Evolutionary conservation across 2,888 invertebrate species (phyloP), one percentile per base, ranked within the genome.

Genomic region (Hylaea fasciaria): DNA sequence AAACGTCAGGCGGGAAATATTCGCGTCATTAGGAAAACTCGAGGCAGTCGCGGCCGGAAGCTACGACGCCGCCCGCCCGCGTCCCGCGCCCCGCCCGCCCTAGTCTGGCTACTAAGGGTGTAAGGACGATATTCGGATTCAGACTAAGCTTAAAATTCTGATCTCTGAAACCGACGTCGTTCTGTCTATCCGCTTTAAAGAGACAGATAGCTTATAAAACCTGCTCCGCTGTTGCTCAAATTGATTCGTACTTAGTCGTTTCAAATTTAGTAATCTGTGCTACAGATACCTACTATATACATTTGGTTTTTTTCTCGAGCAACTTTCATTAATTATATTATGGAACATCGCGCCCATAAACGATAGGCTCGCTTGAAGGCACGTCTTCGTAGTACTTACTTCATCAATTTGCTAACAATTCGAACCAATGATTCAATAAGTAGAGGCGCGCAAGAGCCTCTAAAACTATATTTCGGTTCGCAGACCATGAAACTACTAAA

Each of bases 1-100:
- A 89, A 89, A 86, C 86, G 88, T 87, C 86, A 85, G 81, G 79
- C 78, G 81, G 81, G 86, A 87, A 90, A 87, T 87, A 87, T 87
- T 85, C 86, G 78, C 87, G 83, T 86, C 89, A 87, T 89, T 89
- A 87, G 83, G 83, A 87, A 83, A 84, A 77, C 78, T 81, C 76
- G 81, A 76, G 81, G 82, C 76, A 77, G 80, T 71, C 78, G 78
- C 78, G 81, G 77, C 80, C 83, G 86, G 85, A 86, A 83, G 82
- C 76, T 69, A 65, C 73, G 85, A 71, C 82, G 82, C 80, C 83
- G 79, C 71, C 67, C 71, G 75, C 72, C 71, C 70, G 64, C 72
- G 73, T 70, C 66, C 63, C 71, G 64, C 68, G 72, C 71, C 70
- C 74, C 61, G 55, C 58, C 69, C 57, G 64, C 41, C 39, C 50